Evolutionary conservation across 2,888 invertebrate genomes (phyloP), one percentile per base, ranked within the genome.

Genomic region (Orthosia incerta): DNA sequence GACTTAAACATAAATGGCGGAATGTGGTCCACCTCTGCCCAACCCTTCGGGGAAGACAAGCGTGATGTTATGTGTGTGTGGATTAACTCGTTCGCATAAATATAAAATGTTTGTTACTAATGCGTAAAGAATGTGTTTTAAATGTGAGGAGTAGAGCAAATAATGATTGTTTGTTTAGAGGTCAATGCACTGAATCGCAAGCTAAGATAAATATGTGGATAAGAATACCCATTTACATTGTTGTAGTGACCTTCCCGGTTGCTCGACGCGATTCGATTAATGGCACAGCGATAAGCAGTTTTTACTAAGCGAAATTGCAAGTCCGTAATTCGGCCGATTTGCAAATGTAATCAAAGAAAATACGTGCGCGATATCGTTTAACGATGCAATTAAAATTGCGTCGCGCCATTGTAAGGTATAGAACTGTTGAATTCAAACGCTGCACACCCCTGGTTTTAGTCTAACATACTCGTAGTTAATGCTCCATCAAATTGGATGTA

Each of bases 11-110:
- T 31, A 31, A 31, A 39, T 39, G 39, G 39, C 39, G 39, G 39
- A 39, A 39, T 39, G 9, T 39, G 39, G 26, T 31, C 5, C 31
- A 31, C 31, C 31, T 31, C 31, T 31, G 31, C 5, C 31, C 31
- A 31, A 31, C 31, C 31, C 31, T 7, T 31, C 31, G 7, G 7
- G 31, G 31, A 31, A 1, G 0, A 31, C 31, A 7, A 7, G 31
- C 31, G 31, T 31, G 5, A 31, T 31, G 31, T 31, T 31, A 31
- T 31, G 7, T 31, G 31, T 31, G 31, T 31, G 26, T 62, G 48
- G 62, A 81, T 81, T 66, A 66, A 57, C 45, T 39, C 9, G n/a
- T 56, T 53, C 26, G 51, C 55, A n/a, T 45, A 66, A 66, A 23
- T 66, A 46, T n/a, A 51, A 46, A 51, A 26, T 51, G 63, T 66